Conservation (phyloP, 1,140 invertebrate genomes). For the Pseudomyrmex cubaensis region DNA sequence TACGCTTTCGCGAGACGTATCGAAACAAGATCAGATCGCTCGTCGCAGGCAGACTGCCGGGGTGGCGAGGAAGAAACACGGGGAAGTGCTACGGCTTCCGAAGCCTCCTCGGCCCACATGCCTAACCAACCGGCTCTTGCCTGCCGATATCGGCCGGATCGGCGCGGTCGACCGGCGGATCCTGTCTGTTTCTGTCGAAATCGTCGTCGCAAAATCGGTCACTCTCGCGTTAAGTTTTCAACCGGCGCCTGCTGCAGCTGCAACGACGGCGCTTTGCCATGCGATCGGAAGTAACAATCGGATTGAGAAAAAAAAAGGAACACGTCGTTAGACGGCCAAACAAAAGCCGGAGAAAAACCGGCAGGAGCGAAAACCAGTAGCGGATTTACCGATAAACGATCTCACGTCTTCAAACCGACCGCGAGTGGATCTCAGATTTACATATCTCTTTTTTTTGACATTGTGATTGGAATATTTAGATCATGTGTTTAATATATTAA, state of each 20-base stretch:
- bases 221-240: conserved; percentile 54
- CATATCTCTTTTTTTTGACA: neutral
- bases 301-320: neutral
- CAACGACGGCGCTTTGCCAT: conserved; percentile 43
- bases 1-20: conserved; percentile 57
- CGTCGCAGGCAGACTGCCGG: conserved; percentile 62
- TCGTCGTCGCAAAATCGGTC: conserved; percentile 75
- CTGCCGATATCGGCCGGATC: conserved; percentile 32
- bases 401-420: neutral
- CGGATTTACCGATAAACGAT: conserved; percentile 31
- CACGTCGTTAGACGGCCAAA: conserved; percentile 5
- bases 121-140: conserved; percentile 66
- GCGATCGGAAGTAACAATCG: conserved; percentile 64
- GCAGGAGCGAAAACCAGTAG: conserved; percentile 10
- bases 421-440: neutral
- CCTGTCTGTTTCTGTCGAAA: conserved; percentile 72
- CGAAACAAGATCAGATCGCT: conserved; percentile 76
- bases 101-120: conserved; percentile 75
- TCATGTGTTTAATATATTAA: no score
- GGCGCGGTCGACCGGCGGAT: conserved; percentile 20
- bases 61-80: conserved; percentile 74
- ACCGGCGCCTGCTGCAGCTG: conserved; percentile 47
- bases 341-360: neutral
- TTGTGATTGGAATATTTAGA: neutral
- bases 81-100: conserved; percentile 80